phyloP scores from a whole-genome alignment of 2,888 invertebrate species.

The Kryphioiulus occultus region DNA sequence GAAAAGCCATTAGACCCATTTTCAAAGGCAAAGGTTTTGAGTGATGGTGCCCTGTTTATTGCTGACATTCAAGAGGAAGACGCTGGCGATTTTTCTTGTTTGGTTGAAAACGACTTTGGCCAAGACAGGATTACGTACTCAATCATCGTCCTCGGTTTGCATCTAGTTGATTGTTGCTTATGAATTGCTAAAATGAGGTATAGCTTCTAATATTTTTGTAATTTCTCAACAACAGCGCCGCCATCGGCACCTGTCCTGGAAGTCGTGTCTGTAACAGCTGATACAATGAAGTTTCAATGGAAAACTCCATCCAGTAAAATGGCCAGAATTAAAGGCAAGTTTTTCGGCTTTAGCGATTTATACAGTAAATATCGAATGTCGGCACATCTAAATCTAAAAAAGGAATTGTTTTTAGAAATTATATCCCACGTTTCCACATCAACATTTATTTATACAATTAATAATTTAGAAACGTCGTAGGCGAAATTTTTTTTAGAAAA shows the following conservation, averaged over 20 bases:
- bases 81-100: constrained; percentile 52
- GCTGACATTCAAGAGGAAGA: constrained; percentile 47
- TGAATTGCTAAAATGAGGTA: no score
- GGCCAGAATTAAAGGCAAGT: constrained; percentile 51
- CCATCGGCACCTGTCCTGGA: constrained; percentile 56
- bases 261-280: constrained; percentile 54
- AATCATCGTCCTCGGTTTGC: constrained; percentile 47
- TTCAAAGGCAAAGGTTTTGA: background rate
- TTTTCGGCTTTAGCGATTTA: no score
- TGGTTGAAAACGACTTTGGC: constrained; percentile 52
- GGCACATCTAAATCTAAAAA: no score
- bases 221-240: constrained; percentile 55
- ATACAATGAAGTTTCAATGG: constrained; percentile 56
- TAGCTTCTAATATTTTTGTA: no score
- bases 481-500: no score
- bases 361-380: no score
- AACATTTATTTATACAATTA: no score
- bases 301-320: constrained; percentile 49
- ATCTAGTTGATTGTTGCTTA: no score
- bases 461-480: no score
- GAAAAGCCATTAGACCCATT: constrained; percentile 12
- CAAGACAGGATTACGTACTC: constrained; percentile 48
- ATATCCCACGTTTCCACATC: no score
- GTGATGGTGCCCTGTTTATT: constrained; percentile 45
- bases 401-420: no score